Base-by-base conservation (phyloP, 2,797 vertebrate species). In the Phoxinus dragarum region DNA sequence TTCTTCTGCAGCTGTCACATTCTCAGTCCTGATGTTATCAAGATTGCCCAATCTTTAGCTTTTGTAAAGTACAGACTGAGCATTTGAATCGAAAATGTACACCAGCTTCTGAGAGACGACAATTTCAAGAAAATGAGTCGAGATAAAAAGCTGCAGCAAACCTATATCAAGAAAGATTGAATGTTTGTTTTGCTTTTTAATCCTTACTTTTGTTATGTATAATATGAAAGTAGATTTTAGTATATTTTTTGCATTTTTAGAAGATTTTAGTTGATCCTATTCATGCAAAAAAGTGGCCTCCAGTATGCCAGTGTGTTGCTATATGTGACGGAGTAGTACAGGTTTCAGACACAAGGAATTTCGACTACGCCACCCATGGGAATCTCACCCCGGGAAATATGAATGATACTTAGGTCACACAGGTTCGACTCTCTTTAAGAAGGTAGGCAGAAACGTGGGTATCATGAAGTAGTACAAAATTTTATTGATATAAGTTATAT, bases 1-100 rank as follows among this genome's bases (percentile, higher is more conserved):
- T 86, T 86, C 73, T 83, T 82, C 80, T 82, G 80, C 85, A 78
- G 80, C 85, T 86, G 85, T 69, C 80, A 72, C 85, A 75, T 34
- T 69, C 68, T 61, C 56, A 16, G 31, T 77, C 59, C 49, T 64
- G 52, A 78, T 82, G 78, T 86, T 61, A 78, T 86, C 31, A 47
- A 76, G 80, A 77, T 66, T 75, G 59, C 59, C 72, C 76, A 74
- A 83, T 83, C 54, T 56, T 56, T n/a, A 61, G 54, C 61, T 81
- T 64, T 49, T 56, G 34, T 56, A 40, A 42, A 78, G 47, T 71
- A 81, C 47, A 56, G 36, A 17, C 47, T 54, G 23, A 40, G 36
- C 67, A 31, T 72, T 59, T 42, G 38, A 72, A 40, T 72, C 4
- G n/a, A 40, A 31, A 27, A 16, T 81, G 49, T 19, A 59, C n/a